These are phyloP conservation scores for Siphlonurus alternatus DNA, from an alignment of 2,888 invertebrate species.

Conservation along the genomic window DNA sequence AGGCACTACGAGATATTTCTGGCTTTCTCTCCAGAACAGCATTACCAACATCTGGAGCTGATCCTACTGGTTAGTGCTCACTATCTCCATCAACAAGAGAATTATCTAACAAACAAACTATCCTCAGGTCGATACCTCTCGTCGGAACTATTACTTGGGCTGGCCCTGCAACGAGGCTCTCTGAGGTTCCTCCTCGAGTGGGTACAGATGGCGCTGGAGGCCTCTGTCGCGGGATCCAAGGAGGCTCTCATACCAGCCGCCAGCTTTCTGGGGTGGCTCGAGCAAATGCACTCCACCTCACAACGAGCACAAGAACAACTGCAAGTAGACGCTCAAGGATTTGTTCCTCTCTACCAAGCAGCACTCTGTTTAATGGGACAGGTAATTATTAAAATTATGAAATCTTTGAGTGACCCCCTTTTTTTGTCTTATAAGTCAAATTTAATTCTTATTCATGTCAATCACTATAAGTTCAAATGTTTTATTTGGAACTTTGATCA, in stretches of 20 bases:
- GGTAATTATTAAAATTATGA: conserved; percentile 15
- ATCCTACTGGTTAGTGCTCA: conserved; percentile 22
- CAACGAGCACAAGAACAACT: conserved; percentile 10
- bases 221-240: conserved; percentile 6
- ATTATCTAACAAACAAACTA: neutral
- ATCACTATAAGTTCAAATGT: too few species aligned
- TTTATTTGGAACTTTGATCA: too few species aligned
- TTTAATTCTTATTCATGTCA: too few species aligned
- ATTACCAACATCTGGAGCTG: conserved; percentile 31
- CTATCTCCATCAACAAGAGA: neutral
- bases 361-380: conserved; percentile 37
- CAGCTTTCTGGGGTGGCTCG: conserved; percentile 11
- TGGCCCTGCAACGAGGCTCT: conserved; percentile 41
- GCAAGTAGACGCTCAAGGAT: conserved; percentile 19
- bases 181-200: conserved; percentile 40
- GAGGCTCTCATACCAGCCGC: conserved; percentile 9
- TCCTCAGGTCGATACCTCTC: conserved; percentile 17
- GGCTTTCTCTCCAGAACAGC: conserved; percentile 34
- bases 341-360: conserved; percentile 31
- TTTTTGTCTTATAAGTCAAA: conserved; percentile 5
- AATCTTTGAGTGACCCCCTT: neutral
- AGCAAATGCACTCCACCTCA: conserved; percentile 12
- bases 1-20: conserved; percentile 36
- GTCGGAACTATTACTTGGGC: conserved; percentile 34
- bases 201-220: conserved; percentile 38